These are phyloP conservation scores for Bellardia bayeri DNA, from an alignment of 2,888 invertebrate species.

Conservation along the genomic window DNA sequence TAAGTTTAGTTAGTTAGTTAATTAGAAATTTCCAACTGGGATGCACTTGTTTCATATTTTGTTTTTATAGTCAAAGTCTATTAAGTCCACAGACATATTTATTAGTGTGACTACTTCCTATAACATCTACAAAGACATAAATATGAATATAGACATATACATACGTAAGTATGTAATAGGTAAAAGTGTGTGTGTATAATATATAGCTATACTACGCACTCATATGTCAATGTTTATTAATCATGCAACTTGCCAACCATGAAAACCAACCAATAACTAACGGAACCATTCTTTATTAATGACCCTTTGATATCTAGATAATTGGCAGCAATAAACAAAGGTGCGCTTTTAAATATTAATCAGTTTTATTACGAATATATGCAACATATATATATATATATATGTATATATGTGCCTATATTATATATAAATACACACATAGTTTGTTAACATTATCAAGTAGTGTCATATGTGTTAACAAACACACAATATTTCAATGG, in stretches of 20 bases:
- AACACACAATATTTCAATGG: no score
- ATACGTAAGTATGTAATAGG: neutral
- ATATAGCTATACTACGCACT: conserved; percentile 20
- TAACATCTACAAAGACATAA: neutral
- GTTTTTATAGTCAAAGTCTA: neutral
- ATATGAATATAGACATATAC: neutral
- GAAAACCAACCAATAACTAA: conserved; percentile 28
- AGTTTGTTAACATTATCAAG: neutral
- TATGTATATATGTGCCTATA: neutral
- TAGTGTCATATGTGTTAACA: neutral
- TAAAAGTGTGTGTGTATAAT: neutral
- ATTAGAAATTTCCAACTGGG: neutral
- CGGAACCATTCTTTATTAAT: conserved; percentile 52
- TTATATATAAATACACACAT: neutral
- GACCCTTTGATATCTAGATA: conserved; percentile 65
- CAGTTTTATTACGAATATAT: conserved; percentile 49
- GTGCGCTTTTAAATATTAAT: conserved; percentile 73
- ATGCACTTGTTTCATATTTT: neutral
- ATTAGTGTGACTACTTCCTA: neutral
- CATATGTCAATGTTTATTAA: conserved; percentile 69
- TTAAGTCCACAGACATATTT: neutral
- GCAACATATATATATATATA: conserved; percentile 3
- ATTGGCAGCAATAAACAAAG: conserved; percentile 72
- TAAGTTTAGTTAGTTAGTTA: no score
- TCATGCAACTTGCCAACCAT: conserved; percentile 59